Base-by-base conservation (phyloP, 2,888 invertebrate genomes). In the Hirtodrosophila confusa region DNA sequence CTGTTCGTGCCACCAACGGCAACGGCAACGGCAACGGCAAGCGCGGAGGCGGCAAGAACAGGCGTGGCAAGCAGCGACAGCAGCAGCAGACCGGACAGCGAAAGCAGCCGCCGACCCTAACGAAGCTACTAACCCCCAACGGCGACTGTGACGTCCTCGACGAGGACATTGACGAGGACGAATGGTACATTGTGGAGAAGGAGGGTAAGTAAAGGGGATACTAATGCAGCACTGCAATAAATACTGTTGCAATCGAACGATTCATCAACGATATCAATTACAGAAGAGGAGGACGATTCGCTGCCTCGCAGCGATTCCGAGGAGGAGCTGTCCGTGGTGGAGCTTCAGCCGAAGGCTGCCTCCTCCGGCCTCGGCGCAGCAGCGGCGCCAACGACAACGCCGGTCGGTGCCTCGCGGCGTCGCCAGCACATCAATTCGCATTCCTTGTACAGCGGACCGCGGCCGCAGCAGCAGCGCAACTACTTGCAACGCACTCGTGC, bases 161-260 rank as follows among this genome's bases (percentile, higher is more conserved):
- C 49, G 89, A 89, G 58, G 90, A 90, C 51, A 72, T 88, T 44
- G 78, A 90, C 78, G 93, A 90, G 73, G 93, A 93, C 86, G 93
- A 93, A 77, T 94, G 94, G 94, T 91, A 93, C 58, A 90, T 94
- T 83, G 93, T 94, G 70, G 93, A 92, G 69, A 91, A 90, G 76
- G 90, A 90, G 68, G 90, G 90, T 91, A 69, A 89, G 90, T 29
- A 17, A 17, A 17, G 17, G 17, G 17, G n/a, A n/a, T n/a, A 17
- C 17, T 17, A 17, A 17, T 1, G 17, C 17, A 17, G 2, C 17
- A 17, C 17, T 17, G 17, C 17, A 17, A 1, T 17, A 1, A 17
- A 17, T 1, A 17, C 17, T 17, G 17, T 17, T 17, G 17, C 17
- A 17, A 17, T 17, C 17, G 17, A 17, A 17, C 2, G 17, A 17